Percentiles rank a stretch among this genome's conserved stretches.
Evolutionary conservation across 1,140 invertebrate genomes (phyloP).

Genomic region (Lepidurus arcticus): DNA sequence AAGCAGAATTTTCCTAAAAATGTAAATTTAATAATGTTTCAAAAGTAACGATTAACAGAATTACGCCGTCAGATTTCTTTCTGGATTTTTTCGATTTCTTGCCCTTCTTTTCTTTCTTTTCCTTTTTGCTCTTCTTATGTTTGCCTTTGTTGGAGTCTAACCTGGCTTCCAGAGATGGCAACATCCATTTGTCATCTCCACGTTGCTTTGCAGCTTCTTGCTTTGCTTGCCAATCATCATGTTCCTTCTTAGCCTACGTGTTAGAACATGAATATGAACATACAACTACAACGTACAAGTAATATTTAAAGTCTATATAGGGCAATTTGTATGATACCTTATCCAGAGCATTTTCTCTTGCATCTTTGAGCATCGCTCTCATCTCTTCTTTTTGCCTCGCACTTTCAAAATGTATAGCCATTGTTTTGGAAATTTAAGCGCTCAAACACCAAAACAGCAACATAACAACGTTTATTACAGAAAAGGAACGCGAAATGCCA

Average conservation of each 20-base stretch:
- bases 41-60: background rate
- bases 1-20: conserved; percentile 35
- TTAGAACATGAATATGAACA: background rate
- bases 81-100: conserved; percentile 35
- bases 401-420: conserved; percentile 44
- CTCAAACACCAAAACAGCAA: background rate
- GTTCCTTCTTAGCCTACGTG: conserved; percentile 42
- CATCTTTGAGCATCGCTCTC: conserved; percentile 42
- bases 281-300: conserved; percentile 17
- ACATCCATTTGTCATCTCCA: conserved; percentile 46
- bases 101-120: conserved; percentile 38
- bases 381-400: conserved; percentile 44
- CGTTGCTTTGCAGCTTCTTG: conserved; percentile 42
- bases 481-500: background rate
- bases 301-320: background rate
- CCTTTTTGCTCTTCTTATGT: conserved; percentile 40
- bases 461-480: no score
- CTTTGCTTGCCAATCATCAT: conserved; percentile 40
- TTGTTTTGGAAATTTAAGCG: background rate
- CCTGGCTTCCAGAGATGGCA: conserved; percentile 44
- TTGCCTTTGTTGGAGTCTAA: conserved; percentile 36
- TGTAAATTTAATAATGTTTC: conserved; percentile 31
- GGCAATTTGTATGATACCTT: conserved; percentile 37
- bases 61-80: conserved; percentile 26
- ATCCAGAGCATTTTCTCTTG: conserved; percentile 42